A percentile compares a stretch with the other conserved stretches of the same genome.
Evolutionary conservation across 1,140 invertebrate species (phyloP).

Genomic region (Panagrolaimus sp.): DNA sequence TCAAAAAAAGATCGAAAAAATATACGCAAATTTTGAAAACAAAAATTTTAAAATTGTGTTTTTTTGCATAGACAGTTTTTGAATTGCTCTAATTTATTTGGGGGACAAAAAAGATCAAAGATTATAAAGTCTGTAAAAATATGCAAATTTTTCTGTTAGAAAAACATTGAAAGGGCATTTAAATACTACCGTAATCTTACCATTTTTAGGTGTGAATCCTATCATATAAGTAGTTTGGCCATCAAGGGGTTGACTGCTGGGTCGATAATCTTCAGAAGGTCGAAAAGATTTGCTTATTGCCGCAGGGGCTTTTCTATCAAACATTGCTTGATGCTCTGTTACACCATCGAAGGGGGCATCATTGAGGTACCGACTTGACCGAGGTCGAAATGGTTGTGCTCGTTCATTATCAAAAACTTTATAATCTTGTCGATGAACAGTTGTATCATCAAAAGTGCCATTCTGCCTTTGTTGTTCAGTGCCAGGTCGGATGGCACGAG

Average conservation of each 20-base stretch:
- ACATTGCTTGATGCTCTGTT: not conserved
- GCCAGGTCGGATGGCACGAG: not conserved
- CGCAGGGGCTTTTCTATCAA: not conserved
- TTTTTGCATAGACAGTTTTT: not conserved
- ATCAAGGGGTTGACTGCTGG: not conserved
- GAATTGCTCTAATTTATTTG: too few relatives aligned
- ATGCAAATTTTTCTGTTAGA: too few relatives aligned
- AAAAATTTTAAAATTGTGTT: not conserved
- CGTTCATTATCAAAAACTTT: not conserved
- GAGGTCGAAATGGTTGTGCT: not conserved
- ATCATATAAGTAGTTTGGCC: slow-evolving; percentile 7
- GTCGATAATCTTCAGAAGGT: slow-evolving; percentile 5
- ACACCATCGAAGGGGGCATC: not conserved
- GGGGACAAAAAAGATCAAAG: too few relatives aligned
- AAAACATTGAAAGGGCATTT: too few relatives aligned
- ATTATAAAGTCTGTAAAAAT: too few relatives aligned
- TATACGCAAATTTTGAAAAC: not conserved
- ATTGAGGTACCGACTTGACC: not conserved
- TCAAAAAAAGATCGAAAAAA: not conserved
- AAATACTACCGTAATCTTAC: not conserved
- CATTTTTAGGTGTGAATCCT: slow-evolving; percentile 13
- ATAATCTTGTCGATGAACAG: not conserved
- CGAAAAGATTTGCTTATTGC: not conserved
- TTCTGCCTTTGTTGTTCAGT: not conserved
- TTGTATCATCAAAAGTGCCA: slow-evolving; percentile 4